Evolutionary conservation across 2,797 vertebrate genomes (phyloP).

Genomic region (Esox masquinongy): DNA sequence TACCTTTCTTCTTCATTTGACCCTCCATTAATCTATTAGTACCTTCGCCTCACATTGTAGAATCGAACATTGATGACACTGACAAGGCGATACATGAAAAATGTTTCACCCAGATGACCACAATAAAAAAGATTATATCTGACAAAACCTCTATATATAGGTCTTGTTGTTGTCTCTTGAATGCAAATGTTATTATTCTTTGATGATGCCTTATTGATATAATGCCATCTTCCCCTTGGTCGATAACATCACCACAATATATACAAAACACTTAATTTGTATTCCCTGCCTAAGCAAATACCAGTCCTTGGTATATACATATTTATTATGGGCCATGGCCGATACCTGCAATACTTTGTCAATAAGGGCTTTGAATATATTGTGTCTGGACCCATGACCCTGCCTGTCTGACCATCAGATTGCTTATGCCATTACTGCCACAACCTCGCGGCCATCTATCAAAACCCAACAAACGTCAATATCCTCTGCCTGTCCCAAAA

Average conservation of each 20-base stretch:
- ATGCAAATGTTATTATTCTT: background rate
- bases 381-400: constrained; percentile 67
- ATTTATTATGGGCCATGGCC: constrained; percentile 66
- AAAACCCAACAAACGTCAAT: constrained; percentile 66
- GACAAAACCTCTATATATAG: background rate
- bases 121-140: background rate
- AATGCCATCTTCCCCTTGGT: constrained; percentile 33
- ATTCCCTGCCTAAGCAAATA: constrained; percentile 26
- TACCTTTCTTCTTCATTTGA: constrained; percentile 43
- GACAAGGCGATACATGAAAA: background rate
- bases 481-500: constrained; percentile 61
- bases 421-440: constrained; percentile 70
- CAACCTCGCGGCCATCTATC: constrained; percentile 67
- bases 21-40: constrained; percentile 18
- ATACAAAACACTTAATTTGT: constrained; percentile 59
- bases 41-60: background rate
- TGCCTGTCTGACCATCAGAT: constrained; percentile 63
- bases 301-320: constrained; percentile 63
- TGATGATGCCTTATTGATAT: background rate
- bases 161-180: background rate
- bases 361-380: constrained; percentile 75
- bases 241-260: constrained; percentile 40
- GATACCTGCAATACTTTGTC: constrained; percentile 69
- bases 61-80: background rate
- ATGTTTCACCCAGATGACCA: background rate